Evolutionary conservation across 2,888 invertebrate species (phyloP), one percentile per base, ranked within the genome.

Genomic region (Stomorhina lunata): DNA sequence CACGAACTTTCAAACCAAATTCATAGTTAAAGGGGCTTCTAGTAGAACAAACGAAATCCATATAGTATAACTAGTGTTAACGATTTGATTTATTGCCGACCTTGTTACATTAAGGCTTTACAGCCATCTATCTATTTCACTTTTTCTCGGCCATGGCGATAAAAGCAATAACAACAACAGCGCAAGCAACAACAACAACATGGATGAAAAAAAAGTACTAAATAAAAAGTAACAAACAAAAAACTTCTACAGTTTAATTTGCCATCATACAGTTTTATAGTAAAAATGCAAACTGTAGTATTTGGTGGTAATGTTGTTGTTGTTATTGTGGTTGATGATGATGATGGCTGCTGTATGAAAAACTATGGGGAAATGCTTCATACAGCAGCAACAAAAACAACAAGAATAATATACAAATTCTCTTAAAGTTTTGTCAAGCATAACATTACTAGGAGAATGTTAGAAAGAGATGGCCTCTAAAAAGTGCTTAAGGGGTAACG

Each of bases 21-120:
- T 61, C 37, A 15, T 29, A n/a, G n/a, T n/a, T n/a, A n/a, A n/a
- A n/a, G n/a, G 15, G 15, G 29, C 29, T 9, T 7, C 12, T 34
- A 34, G 40, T 27, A 25, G 27, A 17, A 7, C 10, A 45, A 27
- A 61, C 7, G 32, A n/a, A n/a, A 59, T 20, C 27, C 63, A 43
- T 66, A 10, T 32, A 27, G 82, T 79, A 61, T 66, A 20, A 40
- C 53, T 79, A 79, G 82, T 84, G 84, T 77, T 84, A 81, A 82
- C 80, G 81, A 80, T 87, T 87, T 91, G 90, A 90, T 91, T 91
- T 91, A 90, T 89, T 88, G 90, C 88, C 90, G 90, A 90, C 90
- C 90, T 90, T 90, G 90, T 90, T 90, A 88, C 89, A 88, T 90
- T 89, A 90, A 90, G 87, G 90, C 90, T 87, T 87, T 87, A 87